phyloP scores from a whole-genome alignment of 2,113 vertebrate genomes.

The Procavia capensis region DNA sequence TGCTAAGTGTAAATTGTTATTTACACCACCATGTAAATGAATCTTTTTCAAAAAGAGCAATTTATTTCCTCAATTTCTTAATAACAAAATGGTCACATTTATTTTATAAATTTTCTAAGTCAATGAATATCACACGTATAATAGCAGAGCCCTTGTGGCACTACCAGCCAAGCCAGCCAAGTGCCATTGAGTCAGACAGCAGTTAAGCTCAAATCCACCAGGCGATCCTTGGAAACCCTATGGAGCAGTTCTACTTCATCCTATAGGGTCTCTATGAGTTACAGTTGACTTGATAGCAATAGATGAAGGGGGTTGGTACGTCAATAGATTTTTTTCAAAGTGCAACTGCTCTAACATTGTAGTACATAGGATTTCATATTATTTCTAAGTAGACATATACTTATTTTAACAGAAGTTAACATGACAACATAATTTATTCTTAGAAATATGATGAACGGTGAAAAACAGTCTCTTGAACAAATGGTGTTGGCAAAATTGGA shows the following conservation, averaged over 20 bases:
- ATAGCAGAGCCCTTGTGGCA: background rate
- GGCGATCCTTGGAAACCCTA: background rate
- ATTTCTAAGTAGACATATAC: background rate
- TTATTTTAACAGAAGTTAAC: background rate
- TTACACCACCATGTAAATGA: background rate
- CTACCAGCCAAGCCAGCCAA: no score
- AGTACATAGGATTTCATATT: background rate
- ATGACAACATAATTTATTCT: background rate
- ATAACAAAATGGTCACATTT: background rate
- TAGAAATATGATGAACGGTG: background rate
- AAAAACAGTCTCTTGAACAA: no score
- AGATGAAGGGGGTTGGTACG: no score
- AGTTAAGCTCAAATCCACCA: background rate
- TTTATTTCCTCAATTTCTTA: constrained; percentile 23
- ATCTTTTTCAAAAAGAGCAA: background rate
- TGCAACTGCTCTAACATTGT: background rate
- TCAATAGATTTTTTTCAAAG: background rate
- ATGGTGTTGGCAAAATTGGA: no score
- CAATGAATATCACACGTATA: background rate
- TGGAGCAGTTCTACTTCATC: no score
- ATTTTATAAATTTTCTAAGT: no score
- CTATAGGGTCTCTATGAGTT: background rate
- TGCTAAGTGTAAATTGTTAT: background rate
- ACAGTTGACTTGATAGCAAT: background rate
- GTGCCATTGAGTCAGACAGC: no score